These are phyloP conservation scores for Podargus strigoides DNA, from an alignment of 2,797 vertebrate genomes.

Conservation along the genomic window DNA sequence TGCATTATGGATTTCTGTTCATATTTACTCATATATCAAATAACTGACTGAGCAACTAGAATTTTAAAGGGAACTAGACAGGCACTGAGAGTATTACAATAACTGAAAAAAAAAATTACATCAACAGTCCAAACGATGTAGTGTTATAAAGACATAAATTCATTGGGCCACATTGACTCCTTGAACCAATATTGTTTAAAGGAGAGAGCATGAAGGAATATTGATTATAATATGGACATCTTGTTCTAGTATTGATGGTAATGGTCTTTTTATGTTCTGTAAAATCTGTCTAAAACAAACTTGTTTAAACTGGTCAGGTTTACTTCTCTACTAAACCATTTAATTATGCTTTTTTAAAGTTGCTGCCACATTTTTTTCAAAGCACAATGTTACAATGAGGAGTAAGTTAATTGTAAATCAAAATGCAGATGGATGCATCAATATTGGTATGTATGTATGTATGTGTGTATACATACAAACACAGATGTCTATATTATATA, in stretches of 20 bases:
- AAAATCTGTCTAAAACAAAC: neutral
- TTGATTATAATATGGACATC: neutral
- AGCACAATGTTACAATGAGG: neutral
- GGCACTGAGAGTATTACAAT: neutral
- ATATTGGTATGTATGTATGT: neutral
- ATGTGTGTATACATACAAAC: too few relatives aligned
- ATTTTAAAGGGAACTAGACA: neutral
- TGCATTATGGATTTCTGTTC: neutral
- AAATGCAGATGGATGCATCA: accelerated
- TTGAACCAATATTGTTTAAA: neutral
- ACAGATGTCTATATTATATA: neutral
- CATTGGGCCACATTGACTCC: neutral
- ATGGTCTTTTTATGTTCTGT: neutral
- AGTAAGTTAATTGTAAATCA: neutral
- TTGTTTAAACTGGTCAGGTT: neutral
- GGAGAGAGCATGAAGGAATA: neutral
- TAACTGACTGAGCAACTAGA: neutral
- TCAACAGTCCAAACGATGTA: neutral
- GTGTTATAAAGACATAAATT: neutral
- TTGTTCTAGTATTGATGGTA: neutral
- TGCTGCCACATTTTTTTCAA: neutral
- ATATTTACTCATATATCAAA: neutral
- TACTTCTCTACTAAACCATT: neutral
- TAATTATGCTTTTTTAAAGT: neutral
- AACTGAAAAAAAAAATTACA: neutral